These are phyloP conservation scores for Pseudolaguvia tuberculata DNA, from an alignment of 2,113 vertebrate genomes.

Conservation along the genomic window DNA sequence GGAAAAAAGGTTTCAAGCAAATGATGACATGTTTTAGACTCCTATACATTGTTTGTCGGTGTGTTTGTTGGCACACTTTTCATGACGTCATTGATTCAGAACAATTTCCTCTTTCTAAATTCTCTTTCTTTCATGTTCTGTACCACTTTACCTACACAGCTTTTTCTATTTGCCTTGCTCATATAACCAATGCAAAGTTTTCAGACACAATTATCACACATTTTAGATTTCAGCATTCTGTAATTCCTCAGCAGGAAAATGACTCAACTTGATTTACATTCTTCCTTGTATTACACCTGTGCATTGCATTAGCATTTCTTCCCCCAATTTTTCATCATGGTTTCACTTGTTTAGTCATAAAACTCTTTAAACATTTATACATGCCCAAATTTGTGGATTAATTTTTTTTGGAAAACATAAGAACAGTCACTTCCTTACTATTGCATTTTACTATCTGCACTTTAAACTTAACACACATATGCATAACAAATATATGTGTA, in stretches of 20 bases:
- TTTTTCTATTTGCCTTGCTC: too few relatives aligned
- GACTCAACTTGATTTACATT: not conserved
- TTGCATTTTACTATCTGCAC: not conserved
- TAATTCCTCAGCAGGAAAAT: constrained; percentile 41
- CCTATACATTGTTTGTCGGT: not conserved
- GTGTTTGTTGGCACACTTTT: not conserved
- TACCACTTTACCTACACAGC: too few relatives aligned
- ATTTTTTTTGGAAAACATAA: not conserved
- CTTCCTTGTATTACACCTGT: constrained; percentile 14
- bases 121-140: not conserved
- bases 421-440: not conserved
- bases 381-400: not conserved
- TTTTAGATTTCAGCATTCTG: constrained; percentile 53
- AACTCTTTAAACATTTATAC: not conserved
- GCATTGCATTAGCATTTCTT: constrained; percentile 11
- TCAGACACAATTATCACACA: not conserved
- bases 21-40: not conserved
- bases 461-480: not conserved
- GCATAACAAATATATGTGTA: not conserved
- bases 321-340: not conserved
- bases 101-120: not conserved
- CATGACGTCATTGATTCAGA: not conserved
- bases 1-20: not conserved
- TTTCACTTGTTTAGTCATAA: not conserved
- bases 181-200: too few relatives aligned